Base-by-base conservation (phyloP, 2,888 invertebrate genomes). In the Lasius fuliginosus region DNA sequence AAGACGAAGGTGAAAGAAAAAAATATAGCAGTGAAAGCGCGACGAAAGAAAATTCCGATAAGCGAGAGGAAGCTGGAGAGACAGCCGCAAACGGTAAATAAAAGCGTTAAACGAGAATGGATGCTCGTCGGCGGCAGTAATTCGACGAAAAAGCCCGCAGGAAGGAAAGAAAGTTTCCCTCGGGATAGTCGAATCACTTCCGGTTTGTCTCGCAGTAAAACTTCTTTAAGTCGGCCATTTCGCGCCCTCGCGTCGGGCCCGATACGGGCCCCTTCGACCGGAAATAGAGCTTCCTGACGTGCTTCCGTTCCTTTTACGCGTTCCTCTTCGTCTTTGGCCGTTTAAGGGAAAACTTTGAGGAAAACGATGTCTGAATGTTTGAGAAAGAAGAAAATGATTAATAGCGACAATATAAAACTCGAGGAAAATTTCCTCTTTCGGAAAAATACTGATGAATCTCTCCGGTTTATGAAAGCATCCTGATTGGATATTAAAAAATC, bases 61-160 rank as follows among this genome's bases (percentile, higher is more conserved):
- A 74, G 68, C 42, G 73, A 40, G 67, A 69, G 67, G 68, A 58
- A 62, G 73, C n/a, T 56, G 58, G 53, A 73, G 82, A 81, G 79
- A 85, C 85, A 87, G 88, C 86, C 86, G 79, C 87, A 86, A 87
- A 90, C 91, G 91, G 92, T 94, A 94, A 94, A 93, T 93, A 94
- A 93, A 93, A 92, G 92, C 93, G 93, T 92, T 94, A 92, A 94
- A 93, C 93, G 92, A 93, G 93, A 94, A 94, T 93, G 91, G 92
- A 94, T 94, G 94, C 92, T 91, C 91, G 92, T 92, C 91, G 91
- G 90, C 88, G 90, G 91, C 89, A 82, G 92, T 93, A 92, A 93
- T 93, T 92, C 91, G 89, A 87, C 85, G 86, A 82, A 87, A 85
- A 88, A 90, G 86, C 85, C 86, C 76, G 42, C 82, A 65, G 74